Percentiles rank a stretch among this genome's conserved stretches.
Conservation (phyloP, 2,888 invertebrate genomes). For the Deroplatys truncata region DNA sequence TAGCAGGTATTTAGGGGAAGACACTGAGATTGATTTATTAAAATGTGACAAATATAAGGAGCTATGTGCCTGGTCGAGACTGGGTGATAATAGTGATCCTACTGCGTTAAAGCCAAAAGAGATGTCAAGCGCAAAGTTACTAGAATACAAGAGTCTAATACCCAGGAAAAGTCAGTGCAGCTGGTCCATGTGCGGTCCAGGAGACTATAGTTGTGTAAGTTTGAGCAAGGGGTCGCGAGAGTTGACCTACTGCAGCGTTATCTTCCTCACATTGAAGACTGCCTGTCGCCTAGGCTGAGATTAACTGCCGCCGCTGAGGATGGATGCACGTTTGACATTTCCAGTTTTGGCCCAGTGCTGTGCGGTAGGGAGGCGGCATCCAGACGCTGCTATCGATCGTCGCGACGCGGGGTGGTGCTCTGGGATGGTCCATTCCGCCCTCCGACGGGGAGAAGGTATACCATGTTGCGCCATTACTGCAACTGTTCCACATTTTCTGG, state of each 20-base stretch:
- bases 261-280: background rate
- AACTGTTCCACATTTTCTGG: background rate
- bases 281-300: background rate
- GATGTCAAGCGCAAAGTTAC: too few relatives aligned
- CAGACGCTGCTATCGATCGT: slow-evolving; percentile 4
- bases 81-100: too few relatives aligned
- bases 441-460: background rate
- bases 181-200: too few relatives aligned
- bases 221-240: too few relatives aligned
- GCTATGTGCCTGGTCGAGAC: too few relatives aligned
- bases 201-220: too few relatives aligned
- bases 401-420: background rate
- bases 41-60: too few relatives aligned
- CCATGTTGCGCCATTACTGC: background rate
- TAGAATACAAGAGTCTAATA: too few relatives aligned
- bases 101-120: too few relatives aligned
- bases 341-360: background rate
- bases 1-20: too few relatives aligned
- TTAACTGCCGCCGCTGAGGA: background rate
- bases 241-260: background rate
- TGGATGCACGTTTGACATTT: slow-evolving; percentile 13
- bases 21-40: too few relatives aligned
- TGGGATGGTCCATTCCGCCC: slow-evolving; percentile 5
- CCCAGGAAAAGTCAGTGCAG: too few relatives aligned
- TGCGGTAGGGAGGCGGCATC: background rate